Base-by-base conservation (phyloP, 2,888 invertebrate genomes). In the Isoperla grammatica region DNA sequence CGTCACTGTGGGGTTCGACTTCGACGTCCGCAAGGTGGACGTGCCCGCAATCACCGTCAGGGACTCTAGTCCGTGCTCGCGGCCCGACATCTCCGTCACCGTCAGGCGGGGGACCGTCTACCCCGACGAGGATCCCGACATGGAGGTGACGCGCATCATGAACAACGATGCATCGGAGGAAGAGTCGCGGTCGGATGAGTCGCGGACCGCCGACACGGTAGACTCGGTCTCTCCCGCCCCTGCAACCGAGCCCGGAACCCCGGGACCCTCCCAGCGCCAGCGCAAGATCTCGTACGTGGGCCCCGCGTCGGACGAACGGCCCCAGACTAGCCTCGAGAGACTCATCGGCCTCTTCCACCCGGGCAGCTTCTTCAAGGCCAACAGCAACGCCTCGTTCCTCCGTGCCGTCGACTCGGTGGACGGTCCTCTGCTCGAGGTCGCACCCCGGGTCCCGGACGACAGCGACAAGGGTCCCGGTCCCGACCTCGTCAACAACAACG, bases 271-370 rank as follows among this genome's bases (percentile, higher is more conserved):
- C 8, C 57, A 78, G 35, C 68, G 80, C 13, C 77, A 78, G 68
- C 74, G 84, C 13, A 84, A 84, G 72, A 78, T 82, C 43, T 83
- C 83, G 0, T 82, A 81, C 81, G 81, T 83, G 12, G 78, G 79
- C 15, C 64, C 2, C 79, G 76, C 61, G 75, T 77, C 66, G 73
- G 76, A 45, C 39, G 65, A 61, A 59, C 69, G 69, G 60, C 71
- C 75, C 13, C 81, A 82, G 0, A 79, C 83, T 6, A 81, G 84
- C 68, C 74, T 86, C 55, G 86, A 86, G 63, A 85, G 83, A 68
- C 71, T 87, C 2, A 69, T 86, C 0, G 84, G 83, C 22, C 67
- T 86, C 1, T 86, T 87, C 69, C 81, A 83, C 69, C 83, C 85
- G 11, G 49, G 61, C 11, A 62, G 53, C 46, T 59, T 64, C 37